Conservation (phyloP, 2,113 vertebrate species). For the Charina bottae region DNA sequence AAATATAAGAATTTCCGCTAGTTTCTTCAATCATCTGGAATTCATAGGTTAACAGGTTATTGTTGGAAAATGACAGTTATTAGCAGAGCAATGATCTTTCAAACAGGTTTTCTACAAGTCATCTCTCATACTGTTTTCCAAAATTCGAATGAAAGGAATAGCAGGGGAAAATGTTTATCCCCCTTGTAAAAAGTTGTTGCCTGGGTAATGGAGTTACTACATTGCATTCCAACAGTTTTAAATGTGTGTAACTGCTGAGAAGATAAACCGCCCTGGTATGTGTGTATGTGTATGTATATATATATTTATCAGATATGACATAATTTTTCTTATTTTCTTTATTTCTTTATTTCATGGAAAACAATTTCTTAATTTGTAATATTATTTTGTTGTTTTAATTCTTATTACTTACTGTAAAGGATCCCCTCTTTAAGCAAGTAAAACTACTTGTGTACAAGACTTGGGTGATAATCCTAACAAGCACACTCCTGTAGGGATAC, state of each 20-base stretch:
- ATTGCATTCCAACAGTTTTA: slow-evolving; percentile 16
- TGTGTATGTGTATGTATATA: no score
- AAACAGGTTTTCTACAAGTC: slow-evolving; percentile 40
- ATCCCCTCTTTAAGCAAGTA: neutral
- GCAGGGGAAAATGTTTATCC: slow-evolving; percentile 15
- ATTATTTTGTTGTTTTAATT: neutral
- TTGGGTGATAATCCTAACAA: neutral
- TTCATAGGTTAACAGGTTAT: slow-evolving; percentile 47
- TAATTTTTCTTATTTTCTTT: neutral
- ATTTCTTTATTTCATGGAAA: neutral
- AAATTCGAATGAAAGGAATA: slow-evolving; percentile 51
- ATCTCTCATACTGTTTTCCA: slow-evolving; percentile 20
- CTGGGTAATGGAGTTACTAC: slow-evolving; percentile 29
- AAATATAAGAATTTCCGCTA: slow-evolving; percentile 36
- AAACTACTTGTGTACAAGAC: neutral
- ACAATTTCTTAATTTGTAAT: neutral
- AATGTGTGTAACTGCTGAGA: neutral
- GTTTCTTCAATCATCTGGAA: slow-evolving; percentile 35
- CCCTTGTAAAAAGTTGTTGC: slow-evolving; percentile 23
- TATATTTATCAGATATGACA: no score
- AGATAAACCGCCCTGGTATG: neutral
- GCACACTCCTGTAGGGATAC: neutral
- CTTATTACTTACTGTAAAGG: neutral
- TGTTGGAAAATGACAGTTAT: slow-evolving; percentile 40
- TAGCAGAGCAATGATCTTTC: slow-evolving; percentile 42